Conservation (phyloP, 2,797 vertebrate genomes). For the Allobates femoralis region DNA sequence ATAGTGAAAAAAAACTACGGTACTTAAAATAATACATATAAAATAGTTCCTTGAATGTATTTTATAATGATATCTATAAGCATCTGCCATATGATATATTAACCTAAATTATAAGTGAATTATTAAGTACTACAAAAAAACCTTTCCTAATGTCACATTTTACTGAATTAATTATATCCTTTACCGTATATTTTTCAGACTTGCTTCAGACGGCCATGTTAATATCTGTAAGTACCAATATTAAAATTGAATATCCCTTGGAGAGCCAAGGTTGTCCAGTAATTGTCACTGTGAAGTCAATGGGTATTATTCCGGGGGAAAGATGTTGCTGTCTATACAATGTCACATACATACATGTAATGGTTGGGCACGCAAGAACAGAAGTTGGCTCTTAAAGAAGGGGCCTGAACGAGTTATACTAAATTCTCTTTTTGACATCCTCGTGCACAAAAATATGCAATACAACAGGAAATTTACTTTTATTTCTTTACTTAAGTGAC, state of each 20-base stretch:
- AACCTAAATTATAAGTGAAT: no score
- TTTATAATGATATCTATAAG: not conserved
- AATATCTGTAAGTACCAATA: constrained; percentile 47
- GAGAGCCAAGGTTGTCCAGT: not conserved
- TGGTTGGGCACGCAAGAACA: not conserved
- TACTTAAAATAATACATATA: no score
- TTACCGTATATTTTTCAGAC: constrained; percentile 20
- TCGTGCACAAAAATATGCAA: no score
- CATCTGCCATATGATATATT: no score
- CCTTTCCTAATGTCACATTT: not conserved
- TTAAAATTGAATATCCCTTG: not conserved
- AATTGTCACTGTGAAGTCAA: not conserved
- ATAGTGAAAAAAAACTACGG: no score
- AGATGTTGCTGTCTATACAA: not conserved
- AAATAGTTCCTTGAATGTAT: no score
- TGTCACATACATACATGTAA: not conserved
- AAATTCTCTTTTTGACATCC: no score
- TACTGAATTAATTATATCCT: not conserved
- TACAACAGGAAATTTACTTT: no score
- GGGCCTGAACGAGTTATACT: no score
- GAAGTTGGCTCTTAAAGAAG: no score
- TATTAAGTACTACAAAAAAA: no score
- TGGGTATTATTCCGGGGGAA: not conserved
- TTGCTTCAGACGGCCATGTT: constrained; percentile 23
- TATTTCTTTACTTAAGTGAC: no score